Conservation (phyloP, 2,113 vertebrate genomes). For the Triplophysa dalaica region DNA sequence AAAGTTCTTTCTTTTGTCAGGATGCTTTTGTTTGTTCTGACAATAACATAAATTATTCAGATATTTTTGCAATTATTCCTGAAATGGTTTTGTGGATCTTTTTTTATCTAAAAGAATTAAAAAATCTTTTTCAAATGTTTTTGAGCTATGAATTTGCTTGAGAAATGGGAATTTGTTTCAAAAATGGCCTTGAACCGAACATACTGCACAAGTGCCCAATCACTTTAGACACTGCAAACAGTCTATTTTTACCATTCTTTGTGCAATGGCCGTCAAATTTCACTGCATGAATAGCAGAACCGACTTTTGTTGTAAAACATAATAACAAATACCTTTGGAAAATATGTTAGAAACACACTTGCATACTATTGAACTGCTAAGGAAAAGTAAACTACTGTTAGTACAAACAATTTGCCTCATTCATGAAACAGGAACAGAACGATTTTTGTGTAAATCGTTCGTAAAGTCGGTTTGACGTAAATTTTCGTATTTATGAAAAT, state of each 20-base stretch:
- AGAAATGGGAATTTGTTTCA: background rate
- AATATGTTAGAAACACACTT: conserved; percentile 20
- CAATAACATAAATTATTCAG: conserved; percentile 47
- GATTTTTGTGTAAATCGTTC: no score
- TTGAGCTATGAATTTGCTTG: conserved; percentile 6
- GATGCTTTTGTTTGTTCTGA: conserved; percentile 23
- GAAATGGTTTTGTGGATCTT: background rate
- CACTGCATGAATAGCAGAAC: conserved; percentile 21
- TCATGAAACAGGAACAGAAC: no score
- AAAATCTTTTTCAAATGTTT: background rate
- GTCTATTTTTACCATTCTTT: background rate
- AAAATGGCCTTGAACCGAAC: conserved; percentile 17
- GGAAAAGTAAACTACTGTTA: background rate
- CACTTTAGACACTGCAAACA: background rate
- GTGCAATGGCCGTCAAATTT: conserved; percentile 21
- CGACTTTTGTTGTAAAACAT: conserved; percentile 40
- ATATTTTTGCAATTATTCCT: conserved; percentile 15
- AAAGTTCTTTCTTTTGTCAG: background rate
- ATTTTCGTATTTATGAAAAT: no score
- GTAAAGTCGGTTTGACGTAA: no score
- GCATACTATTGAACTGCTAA: conserved; percentile 33
- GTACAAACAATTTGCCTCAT: no score
- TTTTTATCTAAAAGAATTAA: conserved; percentile 1
- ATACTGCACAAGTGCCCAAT: conserved; percentile 16
- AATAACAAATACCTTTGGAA: conserved; percentile 44